A percentile compares a stretch with the other conserved stretches of the same genome.
These are phyloP conservation scores for Rhynchotus rufescens DNA, from an alignment of 2,797 vertebrate species.

Conservation along the genomic window DNA sequence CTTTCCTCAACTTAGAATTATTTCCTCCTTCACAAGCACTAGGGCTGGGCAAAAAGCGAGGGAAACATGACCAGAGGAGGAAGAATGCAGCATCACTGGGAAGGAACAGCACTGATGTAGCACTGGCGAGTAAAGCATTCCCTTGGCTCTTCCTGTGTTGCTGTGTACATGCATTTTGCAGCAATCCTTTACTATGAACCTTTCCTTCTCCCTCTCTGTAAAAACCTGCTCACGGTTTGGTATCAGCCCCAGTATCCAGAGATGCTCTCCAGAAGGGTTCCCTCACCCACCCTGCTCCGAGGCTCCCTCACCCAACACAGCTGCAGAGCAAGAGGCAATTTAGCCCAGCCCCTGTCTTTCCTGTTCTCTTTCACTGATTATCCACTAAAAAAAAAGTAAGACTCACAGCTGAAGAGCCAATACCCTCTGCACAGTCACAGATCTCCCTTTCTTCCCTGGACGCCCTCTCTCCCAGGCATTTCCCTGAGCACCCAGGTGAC, in stretches of 20 bases:
- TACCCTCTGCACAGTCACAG: not conserved
- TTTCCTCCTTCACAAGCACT: not conserved
- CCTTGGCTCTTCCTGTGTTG: fast-evolving
- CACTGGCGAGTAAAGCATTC: fast-evolving
- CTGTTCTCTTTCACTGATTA: not conserved
- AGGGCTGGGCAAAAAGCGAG: not conserved
- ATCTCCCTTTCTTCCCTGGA: fast-evolving
- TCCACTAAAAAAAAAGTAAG: not conserved
- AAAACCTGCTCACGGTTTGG: not conserved
- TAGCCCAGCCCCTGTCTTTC: not conserved
- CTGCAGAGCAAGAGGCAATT: not conserved
- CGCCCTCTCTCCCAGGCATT: no score
- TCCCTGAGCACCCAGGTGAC: not conserved
- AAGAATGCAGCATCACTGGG: not conserved
- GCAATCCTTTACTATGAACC: not conserved
- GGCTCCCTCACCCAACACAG: not conserved
- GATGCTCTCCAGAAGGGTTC: not conserved
- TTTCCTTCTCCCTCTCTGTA: not conserved
- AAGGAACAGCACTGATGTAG: fast-evolving
- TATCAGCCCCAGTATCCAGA: not conserved
- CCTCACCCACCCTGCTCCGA: not conserved
- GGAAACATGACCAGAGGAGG: not conserved
- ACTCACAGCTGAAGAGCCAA: not conserved
- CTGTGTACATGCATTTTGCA: not conserved
- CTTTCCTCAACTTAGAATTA: not conserved